Percentiles rank a stretch among this genome's conserved stretches.
These are phyloP conservation scores for Phrynosoma blainvillii DNA, from an alignment of 2,113 vertebrate genomes.

Conservation along the genomic window DNA sequence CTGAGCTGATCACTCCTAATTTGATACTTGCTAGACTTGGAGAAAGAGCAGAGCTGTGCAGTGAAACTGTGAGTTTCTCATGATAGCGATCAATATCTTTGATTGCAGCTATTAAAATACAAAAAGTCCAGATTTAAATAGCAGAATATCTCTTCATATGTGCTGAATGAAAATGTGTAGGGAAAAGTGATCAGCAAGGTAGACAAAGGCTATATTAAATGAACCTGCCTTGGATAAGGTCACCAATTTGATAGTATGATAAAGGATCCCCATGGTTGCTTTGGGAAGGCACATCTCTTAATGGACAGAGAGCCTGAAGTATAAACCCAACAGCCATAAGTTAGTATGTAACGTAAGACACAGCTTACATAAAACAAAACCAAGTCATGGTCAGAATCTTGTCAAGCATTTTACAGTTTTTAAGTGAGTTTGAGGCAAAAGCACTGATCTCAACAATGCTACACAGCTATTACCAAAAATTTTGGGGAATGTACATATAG, in stretches of 20 bases:
- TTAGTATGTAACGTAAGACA: neutral
- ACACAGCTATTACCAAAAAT: neutral
- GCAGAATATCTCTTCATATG: neutral
- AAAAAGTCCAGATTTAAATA: conserved; percentile 12
- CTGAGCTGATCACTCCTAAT: conserved; percentile 88
- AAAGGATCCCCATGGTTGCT: conserved; percentile 96
- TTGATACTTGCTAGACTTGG: conserved; percentile 81
- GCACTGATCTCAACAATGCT: neutral
- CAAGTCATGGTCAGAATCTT: neutral
- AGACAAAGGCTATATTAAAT: neutral
- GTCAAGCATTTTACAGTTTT: neutral
- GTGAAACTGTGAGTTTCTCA: conserved; percentile 90
- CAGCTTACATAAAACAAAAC: neutral
- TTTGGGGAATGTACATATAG: neutral
- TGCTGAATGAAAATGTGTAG: neutral
- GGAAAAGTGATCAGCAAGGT: fast-evolving
- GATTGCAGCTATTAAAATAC: conserved; percentile 81
- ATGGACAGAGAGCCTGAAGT: conserved; percentile 89
- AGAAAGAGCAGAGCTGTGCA: conserved; percentile 85
- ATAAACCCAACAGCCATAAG: conserved; percentile 3
- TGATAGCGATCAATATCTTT: conserved; percentile 97
- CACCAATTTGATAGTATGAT: conserved; percentile 93
- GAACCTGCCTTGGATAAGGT: conserved; percentile 89
- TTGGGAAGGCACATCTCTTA: conserved; percentile 92
- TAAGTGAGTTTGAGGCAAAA: neutral